These are phyloP conservation scores for Diuraphis noxia DNA, from an alignment of 1,140 invertebrate genomes.

Conservation along the genomic window DNA sequence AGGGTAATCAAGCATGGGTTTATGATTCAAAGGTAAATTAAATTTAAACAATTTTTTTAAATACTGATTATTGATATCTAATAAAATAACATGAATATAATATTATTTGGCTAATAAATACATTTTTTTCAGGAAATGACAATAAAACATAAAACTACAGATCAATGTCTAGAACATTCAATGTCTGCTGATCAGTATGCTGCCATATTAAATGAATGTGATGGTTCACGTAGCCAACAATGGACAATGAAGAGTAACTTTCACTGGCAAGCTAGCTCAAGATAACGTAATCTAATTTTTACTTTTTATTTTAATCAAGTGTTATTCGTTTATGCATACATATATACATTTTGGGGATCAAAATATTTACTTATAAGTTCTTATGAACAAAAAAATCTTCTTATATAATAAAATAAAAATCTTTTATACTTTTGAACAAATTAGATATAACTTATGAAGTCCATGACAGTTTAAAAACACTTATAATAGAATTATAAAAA, in stretches of 20 bases:
- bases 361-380: slow-evolving; percentile 30
- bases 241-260: slow-evolving; percentile 96
- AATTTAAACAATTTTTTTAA: too few species aligned
- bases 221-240: slow-evolving; percentile 75
- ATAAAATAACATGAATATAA: background rate
- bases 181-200: slow-evolving; percentile 66
- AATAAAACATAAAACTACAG: slow-evolving; percentile 89
- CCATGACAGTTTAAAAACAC: slow-evolving; percentile 40
- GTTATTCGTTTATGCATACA: slow-evolving; percentile 18
- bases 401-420: slow-evolving; percentile 2
- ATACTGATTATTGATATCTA: background rate
- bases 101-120: background rate
- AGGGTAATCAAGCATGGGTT: slow-evolving; percentile 88
- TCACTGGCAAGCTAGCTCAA: slow-evolving; percentile 74
- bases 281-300: slow-evolving; percentile 46
- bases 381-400: slow-evolving; percentile 29
- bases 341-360: slow-evolving; percentile 32
- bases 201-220: slow-evolving; percentile 78
- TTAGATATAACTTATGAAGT: background rate
- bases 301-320: slow-evolving; percentile 33
- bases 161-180: slow-evolving; percentile 85
- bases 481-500: background rate
- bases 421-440: background rate
- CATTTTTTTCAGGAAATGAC: slow-evolving; percentile 72
- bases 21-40: slow-evolving; percentile 77